Evolutionary conservation across 2,113 vertebrate species (phyloP).

Genomic region (Daphoenositta chrysoptera): DNA sequence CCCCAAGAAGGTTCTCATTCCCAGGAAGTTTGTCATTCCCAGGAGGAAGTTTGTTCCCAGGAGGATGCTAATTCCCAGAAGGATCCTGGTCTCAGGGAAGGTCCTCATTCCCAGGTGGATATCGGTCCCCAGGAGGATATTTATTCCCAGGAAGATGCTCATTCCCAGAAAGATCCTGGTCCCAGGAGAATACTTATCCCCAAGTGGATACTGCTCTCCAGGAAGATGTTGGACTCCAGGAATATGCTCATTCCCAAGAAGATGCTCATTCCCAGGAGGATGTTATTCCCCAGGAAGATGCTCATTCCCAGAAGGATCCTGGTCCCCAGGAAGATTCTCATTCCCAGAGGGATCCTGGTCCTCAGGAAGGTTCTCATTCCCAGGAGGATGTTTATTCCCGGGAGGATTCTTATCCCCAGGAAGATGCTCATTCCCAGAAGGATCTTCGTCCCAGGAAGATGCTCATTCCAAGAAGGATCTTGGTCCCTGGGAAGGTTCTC

Average conservation of each 20-base stretch:
- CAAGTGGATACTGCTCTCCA: not conserved
- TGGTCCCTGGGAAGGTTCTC: not conserved
- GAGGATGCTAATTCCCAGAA: not conserved
- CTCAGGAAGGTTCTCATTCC: too few relatives aligned
- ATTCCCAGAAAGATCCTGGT: fast-evolving
- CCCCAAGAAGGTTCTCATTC: too few relatives aligned
- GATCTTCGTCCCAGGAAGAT: not conserved
- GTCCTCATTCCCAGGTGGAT: not conserved
- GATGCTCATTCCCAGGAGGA: too few relatives aligned
- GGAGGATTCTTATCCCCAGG: not conserved
- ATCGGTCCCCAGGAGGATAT: not conserved
- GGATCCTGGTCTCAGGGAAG: fast-evolving
- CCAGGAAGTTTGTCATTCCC: too few relatives aligned
- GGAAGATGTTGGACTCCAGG: not conserved
- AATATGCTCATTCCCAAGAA: too few relatives aligned
- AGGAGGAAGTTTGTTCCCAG: too few relatives aligned
- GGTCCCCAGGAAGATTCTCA: too few relatives aligned
- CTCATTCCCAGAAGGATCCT: too few relatives aligned
- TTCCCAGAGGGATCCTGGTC: too few relatives aligned
- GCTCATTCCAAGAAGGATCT: not conserved
- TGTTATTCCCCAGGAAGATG: too few relatives aligned
- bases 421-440: not conserved
- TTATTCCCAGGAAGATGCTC: too few relatives aligned
- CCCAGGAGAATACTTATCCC: not conserved
- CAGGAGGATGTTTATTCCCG: too few relatives aligned